A percentile compares a stretch with the other conserved stretches of the same genome.
Conservation (phyloP, 2,797 vertebrate species). For the Halcyon smyrnensis region DNA sequence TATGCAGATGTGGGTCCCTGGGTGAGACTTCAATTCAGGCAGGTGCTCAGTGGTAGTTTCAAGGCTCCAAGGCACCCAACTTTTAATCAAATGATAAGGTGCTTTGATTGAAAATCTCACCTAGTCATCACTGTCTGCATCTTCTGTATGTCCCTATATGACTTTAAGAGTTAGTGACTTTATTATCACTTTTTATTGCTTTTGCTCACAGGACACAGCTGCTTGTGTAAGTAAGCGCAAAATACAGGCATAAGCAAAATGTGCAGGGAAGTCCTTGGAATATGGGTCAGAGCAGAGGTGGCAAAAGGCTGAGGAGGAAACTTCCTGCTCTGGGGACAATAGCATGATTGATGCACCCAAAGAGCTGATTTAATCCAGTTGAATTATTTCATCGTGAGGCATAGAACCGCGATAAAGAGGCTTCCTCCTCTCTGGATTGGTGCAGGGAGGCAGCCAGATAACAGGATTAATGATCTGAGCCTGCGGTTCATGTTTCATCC, state of each 20-base stretch:
- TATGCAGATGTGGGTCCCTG: not conserved
- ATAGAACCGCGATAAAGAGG: conserved; percentile 34
- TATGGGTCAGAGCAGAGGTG: conserved; percentile 54
- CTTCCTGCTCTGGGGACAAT: conserved; percentile 65
- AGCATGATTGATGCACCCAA: conserved; percentile 44
- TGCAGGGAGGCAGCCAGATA: conserved; percentile 66
- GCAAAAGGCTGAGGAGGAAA: conserved; percentile 46
- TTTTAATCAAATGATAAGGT: not conserved
- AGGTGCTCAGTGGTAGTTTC: not conserved
- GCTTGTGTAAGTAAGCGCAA: not conserved
- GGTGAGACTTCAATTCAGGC: not conserved
- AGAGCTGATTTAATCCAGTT: conserved; percentile 60
- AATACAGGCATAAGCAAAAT: not conserved
- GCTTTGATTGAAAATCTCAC: not conserved
- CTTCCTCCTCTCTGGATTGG: conserved; percentile 53
- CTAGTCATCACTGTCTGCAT: not conserved
- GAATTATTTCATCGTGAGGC: conserved; percentile 65
- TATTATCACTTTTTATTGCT: not conserved
- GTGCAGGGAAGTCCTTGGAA: conserved; percentile 59
- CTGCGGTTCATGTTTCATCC: conserved; percentile 29
- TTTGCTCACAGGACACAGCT: not conserved
- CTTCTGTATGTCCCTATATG: not conserved
- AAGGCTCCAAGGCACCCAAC: not conserved
- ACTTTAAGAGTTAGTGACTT: not conserved
- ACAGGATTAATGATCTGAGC: conserved; percentile 68